These are phyloP conservation scores for Ceryle rudis DNA, from an alignment of 2,797 vertebrate species.

Conservation along the genomic window DNA sequence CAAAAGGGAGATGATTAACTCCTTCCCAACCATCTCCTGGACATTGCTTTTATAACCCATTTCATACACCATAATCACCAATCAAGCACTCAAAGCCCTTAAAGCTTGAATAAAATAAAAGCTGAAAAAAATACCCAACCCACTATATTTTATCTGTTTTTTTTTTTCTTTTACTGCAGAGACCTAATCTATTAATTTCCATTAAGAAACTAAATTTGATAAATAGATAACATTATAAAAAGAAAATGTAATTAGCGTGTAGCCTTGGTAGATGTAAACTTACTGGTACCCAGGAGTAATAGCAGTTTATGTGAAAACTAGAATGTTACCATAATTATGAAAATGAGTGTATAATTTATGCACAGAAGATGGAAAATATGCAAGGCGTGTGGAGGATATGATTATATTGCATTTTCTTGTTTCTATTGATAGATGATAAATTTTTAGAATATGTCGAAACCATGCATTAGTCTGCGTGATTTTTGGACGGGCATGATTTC, in stretches of 20 bases:
- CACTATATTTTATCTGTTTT: background rate
- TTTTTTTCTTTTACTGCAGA: slow-evolving; percentile 28
- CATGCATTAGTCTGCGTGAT: slow-evolving; percentile 31
- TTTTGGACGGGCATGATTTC: slow-evolving; percentile 58
- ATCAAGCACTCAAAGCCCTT: background rate
- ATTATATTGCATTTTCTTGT: slow-evolving; percentile 61
- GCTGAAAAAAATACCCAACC: background rate
- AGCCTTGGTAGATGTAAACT: slow-evolving; percentile 66
- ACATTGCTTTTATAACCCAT: background rate
- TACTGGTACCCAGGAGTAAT: slow-evolving; percentile 72
- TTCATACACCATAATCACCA: background rate
- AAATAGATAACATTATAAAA: slow-evolving; percentile 65
- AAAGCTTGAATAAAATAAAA: background rate
- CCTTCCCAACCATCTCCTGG: background rate
- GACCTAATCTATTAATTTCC: slow-evolving; percentile 63
- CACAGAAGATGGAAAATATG: slow-evolving; percentile 68
- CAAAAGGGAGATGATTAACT: slow-evolving; percentile 44
- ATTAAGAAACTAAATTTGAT: slow-evolving; percentile 66
- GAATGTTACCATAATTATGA: slow-evolving; percentile 75
- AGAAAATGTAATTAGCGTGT: slow-evolving; percentile 65
- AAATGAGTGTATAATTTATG: slow-evolving; percentile 75
- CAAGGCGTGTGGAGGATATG: slow-evolving; percentile 59
- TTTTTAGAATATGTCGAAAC: slow-evolving; percentile 52
- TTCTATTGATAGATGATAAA: slow-evolving; percentile 71
- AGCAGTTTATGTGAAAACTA: slow-evolving; percentile 73